A percentile compares a stretch with the other conserved stretches of the same genome.
Conservation (phyloP, 2,113 vertebrate genomes). For the Prietella phreatophila region DNA sequence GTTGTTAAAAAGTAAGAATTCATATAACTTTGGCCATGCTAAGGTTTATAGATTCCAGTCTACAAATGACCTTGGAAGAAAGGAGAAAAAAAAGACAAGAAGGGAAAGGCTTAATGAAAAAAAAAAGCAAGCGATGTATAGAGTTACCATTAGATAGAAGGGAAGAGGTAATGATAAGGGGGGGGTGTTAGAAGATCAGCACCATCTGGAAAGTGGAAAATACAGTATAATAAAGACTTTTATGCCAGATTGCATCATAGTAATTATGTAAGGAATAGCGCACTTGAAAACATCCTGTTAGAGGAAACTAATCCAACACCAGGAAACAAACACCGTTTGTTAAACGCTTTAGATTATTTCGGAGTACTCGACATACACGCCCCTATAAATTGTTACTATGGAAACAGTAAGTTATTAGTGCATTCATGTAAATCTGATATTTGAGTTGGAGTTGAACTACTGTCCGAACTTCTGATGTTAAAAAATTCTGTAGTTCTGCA, state of each 20-base stretch:
- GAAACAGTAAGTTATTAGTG: no score
- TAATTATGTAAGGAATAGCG: not conserved
- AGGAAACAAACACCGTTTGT: no score
- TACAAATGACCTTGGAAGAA: slow-evolving; percentile 72
- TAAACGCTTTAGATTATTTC: not conserved
- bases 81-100: slow-evolving; percentile 35
- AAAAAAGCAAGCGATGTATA: slow-evolving; percentile 51
- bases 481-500: not conserved
- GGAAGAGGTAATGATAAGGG: slow-evolving; percentile 22
- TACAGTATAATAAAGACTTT: not conserved
- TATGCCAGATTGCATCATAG: not conserved
- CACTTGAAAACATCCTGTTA: not conserved
- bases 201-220: not conserved
- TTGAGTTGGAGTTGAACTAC: not conserved
- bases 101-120: slow-evolving; percentile 54
- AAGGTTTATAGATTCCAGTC: slow-evolving; percentile 78
- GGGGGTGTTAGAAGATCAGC: not conserved
- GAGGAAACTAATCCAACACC: not conserved
- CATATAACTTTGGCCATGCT: slow-evolving; percentile 77
- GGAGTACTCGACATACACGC: not conserved
- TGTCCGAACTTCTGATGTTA: not conserved
- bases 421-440: not conserved
- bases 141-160: slow-evolving; percentile 59
- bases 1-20: slow-evolving; percentile 77
- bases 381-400: not conserved